Evolutionary conservation across 2,888 invertebrate genomes (phyloP), one percentile per base, ranked within the genome.

Genomic region (Stegophylla sp.): DNA sequence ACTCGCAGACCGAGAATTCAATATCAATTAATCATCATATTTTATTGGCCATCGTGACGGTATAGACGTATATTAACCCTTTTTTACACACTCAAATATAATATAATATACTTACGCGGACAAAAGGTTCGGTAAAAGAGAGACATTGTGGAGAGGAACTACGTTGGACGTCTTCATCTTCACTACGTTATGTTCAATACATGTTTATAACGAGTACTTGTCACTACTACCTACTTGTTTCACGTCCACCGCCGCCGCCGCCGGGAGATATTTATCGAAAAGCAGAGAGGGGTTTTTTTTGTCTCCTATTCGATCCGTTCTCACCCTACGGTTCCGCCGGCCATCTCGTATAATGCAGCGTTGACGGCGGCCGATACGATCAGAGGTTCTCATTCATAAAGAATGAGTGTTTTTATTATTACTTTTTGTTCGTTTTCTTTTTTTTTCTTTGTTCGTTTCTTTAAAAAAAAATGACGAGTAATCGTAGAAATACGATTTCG

Each of bases 11-110:
- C n/a, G 12, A 53, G 53, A 43, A 45, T 28, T 26, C n/a, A 15
- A 67, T 77, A 77, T 56, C 77, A 67, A 77, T 56, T 67, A 77
- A 77, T 67, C 67, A 67, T 56, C 67, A 67, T 77, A 77, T 77
- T 67, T 77, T 66, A 76, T 76, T 53, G 66, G 51, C 13, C 48
- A 28, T 48, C 48, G 5, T 20, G 45, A 15, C 23, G 3, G 23
- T 26, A 23, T 23, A n/a, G 12, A 69, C 23, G 34, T 34, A 7
- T 7, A 9, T 15, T n/a, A 41, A 56, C 17, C 71, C 23, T 56
- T 34, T 43, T 20, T 5, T 34, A 48, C n/a, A 26, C 15, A 69
- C 13, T 48, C 28, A 17, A 48, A 69, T 28, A 17, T 28, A 51
- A 1, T 9, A 20, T 53, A 34, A 5, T 28, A 51, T 28, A 45